These are phyloP conservation scores for Megaptera novaeangliae DNA, from an alignment of 2,113 vertebrate species.

Conservation along the genomic window DNA sequence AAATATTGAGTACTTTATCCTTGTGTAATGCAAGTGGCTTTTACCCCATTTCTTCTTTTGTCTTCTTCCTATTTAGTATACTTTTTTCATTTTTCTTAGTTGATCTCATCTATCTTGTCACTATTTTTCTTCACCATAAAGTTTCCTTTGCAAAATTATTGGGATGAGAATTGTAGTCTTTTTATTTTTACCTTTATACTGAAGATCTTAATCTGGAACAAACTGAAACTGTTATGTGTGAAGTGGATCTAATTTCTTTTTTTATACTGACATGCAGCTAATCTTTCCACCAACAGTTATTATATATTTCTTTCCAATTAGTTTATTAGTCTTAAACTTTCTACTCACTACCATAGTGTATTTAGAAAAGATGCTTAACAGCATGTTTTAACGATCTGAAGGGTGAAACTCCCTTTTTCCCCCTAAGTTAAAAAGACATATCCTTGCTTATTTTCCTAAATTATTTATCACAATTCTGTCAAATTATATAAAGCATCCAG, in stretches of 20 bases:
- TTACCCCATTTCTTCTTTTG: background rate
- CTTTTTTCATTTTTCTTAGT: background rate
- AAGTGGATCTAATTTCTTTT: background rate
- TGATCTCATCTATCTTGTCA: background rate
- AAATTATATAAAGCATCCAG: background rate
- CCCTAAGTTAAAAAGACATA: background rate
- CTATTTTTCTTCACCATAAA: background rate
- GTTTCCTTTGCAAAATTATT: background rate
- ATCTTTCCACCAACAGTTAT: background rate
- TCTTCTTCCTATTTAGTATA: background rate
- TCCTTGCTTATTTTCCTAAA: background rate
- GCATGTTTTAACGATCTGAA: background rate
- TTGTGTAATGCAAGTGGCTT: background rate
- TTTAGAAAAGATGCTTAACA: background rate
- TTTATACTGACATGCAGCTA: background rate
- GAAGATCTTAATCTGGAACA: background rate
- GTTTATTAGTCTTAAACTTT: background rate
- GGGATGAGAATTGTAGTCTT: background rate
- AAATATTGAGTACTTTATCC: background rate
- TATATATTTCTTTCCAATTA: background rate
- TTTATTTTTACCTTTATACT: background rate
- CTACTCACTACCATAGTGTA: background rate
- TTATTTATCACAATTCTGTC: background rate
- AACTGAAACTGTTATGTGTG: background rate
- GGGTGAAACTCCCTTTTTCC: background rate